Base-by-base conservation (phyloP, 2,113 vertebrate species). In the Hippocampus zosterae region DNA sequence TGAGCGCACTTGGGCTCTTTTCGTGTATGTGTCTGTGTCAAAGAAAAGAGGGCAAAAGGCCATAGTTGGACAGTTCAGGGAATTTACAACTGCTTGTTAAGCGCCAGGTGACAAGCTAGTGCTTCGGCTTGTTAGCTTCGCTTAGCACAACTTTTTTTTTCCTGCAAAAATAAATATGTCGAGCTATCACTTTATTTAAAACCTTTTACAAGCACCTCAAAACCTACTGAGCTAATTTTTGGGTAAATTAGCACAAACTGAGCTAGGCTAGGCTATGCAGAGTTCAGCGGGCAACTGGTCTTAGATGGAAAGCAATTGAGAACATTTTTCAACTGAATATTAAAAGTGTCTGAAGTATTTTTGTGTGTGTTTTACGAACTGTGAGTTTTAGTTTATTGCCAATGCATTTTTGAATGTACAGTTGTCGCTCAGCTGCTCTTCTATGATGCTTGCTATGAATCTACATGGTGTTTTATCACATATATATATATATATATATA, bases 321-420 rank as follows among this genome's bases (percentile, higher is more conserved):
- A 37, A 33, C 52, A 6, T 70, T 67, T 70, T 12, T 65, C 29
- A 72, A 81, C 33, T 23, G 23, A 70, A 44, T 63, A 16, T 69
- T 41, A n/a, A 19, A 57, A 61, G 46, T 70, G 21, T 69, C 19
- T 59, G 66, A 25, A 72, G 61, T 73, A 67, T 69, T 61, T 50
- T 48, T 67, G 70, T 65, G 74, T 25, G 55, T 70, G 67, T 63
- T 73, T 67, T 42, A 70, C 53, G 42, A 67, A 74, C 74, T 73
- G 75, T 64, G 70, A 73, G 63, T 76, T 80, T 37, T 63, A 76
- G 72, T 62, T 76, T 74, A 83, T 81, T 79, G 73, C 71, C 75
- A 80, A 83, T 84, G 55, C 72, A 84, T 76, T 78, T 81, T 72
- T 91, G 90, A 92, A 91, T 92, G 90, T 92, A 90, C 73, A 8